These are phyloP conservation scores for Druon quercuslanigerum DNA, from an alignment of 1,140 invertebrate species.

Conservation along the genomic window DNA sequence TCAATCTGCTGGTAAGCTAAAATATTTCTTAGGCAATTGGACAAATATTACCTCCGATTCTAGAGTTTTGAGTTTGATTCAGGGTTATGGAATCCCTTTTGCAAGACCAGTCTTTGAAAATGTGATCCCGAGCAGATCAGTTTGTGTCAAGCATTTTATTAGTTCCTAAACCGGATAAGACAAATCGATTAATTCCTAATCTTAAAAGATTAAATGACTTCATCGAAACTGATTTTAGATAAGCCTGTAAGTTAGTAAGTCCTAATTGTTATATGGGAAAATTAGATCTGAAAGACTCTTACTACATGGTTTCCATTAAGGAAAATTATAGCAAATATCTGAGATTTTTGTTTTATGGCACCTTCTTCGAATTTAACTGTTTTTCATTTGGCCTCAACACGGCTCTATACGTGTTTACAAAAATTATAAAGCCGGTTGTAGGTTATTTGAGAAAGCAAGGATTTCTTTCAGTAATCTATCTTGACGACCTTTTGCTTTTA, in stretches of 20 bases:
- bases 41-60: no score
- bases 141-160: no score
- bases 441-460: no score
- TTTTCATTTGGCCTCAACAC: constrained; percentile 20
- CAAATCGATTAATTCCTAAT: not conserved
- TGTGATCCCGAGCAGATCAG: not conserved
- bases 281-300: constrained; percentile 9
- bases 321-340: not conserved
- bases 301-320: no score
- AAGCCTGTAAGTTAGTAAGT: not conserved
- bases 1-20: not conserved
- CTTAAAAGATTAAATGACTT: no score
- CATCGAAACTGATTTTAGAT: not conserved
- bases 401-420: constrained; percentile 18
- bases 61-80: not conserved
- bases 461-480: no score
- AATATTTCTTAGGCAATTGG: not conserved
- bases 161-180: not conserved
- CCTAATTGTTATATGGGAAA: not conserved
- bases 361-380: not conserved
- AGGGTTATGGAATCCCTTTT: not conserved
- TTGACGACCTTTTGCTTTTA: no score
- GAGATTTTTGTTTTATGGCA: not conserved
- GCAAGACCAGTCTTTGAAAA: not conserved
- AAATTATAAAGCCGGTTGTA: no score